phyloP scores from a whole-genome alignment of 2,888 invertebrate genomes.

The Neelides folsomi region DNA sequence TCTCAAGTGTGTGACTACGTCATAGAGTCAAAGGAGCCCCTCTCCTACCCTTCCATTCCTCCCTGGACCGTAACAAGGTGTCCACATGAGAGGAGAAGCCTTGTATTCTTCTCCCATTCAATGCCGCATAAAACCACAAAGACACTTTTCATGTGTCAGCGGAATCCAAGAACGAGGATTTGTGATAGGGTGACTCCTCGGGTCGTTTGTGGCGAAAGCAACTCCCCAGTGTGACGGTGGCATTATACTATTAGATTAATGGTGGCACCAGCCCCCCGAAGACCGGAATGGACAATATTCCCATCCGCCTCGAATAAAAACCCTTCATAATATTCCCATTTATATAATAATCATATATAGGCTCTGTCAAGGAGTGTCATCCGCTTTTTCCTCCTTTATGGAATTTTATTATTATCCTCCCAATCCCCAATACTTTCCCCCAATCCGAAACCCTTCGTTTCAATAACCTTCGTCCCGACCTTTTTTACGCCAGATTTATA shows the following conservation, averaged over 20 bases:
- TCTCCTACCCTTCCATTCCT: too few relatives aligned
- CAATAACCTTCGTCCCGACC: too few relatives aligned
- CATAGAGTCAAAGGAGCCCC: too few relatives aligned
- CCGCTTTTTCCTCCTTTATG: background rate
- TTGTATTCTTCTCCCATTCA: too few relatives aligned
- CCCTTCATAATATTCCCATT: background rate
- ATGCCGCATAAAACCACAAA: too few relatives aligned
- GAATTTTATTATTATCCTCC: too few relatives aligned
- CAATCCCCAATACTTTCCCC: too few relatives aligned
- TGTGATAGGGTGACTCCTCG: conserved; percentile 11
- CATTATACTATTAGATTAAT: conserved; percentile 28
- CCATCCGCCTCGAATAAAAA: conserved; percentile 2
- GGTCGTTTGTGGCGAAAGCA: conserved; percentile 19
- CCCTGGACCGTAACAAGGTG: too few relatives aligned
- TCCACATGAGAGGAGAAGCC: too few relatives aligned
- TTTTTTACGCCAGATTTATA: too few relatives aligned
- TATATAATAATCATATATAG: conserved; percentile 9
- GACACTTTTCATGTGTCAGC: background rate
- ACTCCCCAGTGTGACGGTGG: conserved; percentile 27
- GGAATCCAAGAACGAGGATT: conserved; percentile 13
- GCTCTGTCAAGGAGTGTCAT: background rate
- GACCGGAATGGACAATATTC: conserved; percentile 26
- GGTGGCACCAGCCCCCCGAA: conserved; percentile 31
- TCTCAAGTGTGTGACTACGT: too few relatives aligned
- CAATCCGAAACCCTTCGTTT: too few relatives aligned